Evolutionary conservation across 2,113 vertebrate species (phyloP).

Genomic region (Lagopus leucura): DNA sequence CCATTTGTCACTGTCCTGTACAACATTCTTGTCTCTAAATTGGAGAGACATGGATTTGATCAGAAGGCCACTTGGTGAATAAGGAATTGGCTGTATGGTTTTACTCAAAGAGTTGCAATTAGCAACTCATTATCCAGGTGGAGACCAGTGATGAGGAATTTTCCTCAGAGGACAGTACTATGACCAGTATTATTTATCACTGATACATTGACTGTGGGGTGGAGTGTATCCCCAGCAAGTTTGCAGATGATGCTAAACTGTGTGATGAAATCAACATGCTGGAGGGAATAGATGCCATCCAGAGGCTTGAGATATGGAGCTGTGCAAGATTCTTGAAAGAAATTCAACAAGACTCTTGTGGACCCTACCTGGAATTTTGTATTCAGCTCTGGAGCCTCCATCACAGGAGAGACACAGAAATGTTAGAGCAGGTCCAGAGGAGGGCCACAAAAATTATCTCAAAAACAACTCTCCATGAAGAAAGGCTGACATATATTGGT

Average conservation of each 20-base stretch:
- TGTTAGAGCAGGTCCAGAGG: neutral
- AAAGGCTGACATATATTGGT: neutral
- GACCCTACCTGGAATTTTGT: neutral
- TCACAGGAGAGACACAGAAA: neutral
- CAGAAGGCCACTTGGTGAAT: neutral
- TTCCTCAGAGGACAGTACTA: neutral
- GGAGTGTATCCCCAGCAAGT: neutral
- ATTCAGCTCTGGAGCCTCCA: neutral
- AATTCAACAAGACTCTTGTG: neutral
- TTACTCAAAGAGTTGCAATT: neutral
- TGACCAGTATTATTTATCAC: neutral
- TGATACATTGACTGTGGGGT: too few relatives aligned
- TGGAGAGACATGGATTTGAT: neutral
- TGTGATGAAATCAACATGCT: neutral
- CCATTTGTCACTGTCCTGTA: neutral
- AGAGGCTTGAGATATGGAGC: neutral
- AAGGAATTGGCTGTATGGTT: neutral
- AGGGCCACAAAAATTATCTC: neutral
- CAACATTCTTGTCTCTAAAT: neutral
- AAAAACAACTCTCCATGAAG: neutral
- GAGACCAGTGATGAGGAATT: neutral
- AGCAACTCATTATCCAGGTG: neutral
- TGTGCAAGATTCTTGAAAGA: neutral
- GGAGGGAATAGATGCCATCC: neutral
- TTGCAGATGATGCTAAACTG: neutral